Base-by-base conservation (phyloP, 2,797 vertebrate species). In the Tangara arthus region DNA sequence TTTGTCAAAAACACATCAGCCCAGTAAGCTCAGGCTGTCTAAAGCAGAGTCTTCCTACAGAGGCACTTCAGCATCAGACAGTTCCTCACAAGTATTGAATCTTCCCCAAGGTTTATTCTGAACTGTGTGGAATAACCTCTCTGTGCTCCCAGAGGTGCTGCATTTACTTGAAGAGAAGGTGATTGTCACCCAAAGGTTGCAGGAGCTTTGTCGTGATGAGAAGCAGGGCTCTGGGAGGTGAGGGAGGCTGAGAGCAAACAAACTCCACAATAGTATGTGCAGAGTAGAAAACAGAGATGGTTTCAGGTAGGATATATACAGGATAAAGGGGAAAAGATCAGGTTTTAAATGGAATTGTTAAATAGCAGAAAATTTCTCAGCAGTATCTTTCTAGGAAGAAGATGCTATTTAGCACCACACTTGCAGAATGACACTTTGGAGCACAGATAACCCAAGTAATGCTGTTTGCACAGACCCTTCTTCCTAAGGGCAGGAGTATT, bases 41-140 rank as follows among this genome's bases (percentile, higher is more conserved):
- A 68, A 65, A 70, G 44, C 32, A 77, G 35, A 52, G 41, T 9
- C 28, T 20, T 49, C 72, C 64, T 27, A 8, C 5, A 1, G 17
- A 32, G 22, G 14, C 35, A 23, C 34, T 76, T 41, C 46, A 64
- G 41, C 56, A 78, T 49, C 66, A 93, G 30, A 44, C 35, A 55
- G 30, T n/a, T 84, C 88, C 79, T 79, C 91, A 87, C 20, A 16
- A 24, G 83, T 27, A 79, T 11, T 92, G 91, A 78, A 79, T 63
- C 71, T 70, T 87, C 47, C n/a, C 83, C 91, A 64, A 80, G 72
- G 59, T 73, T 84, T 86, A 57, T 69, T 50, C 81, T 64, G 77
- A 87, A 34, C 65, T 77, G 92, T 66, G 61, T 50, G 65, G 83
- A 93, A 47, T 26, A 81, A 69, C n/a, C 21, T 68, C 42, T 73